phyloP scores from a whole-genome alignment of 2,888 invertebrate species.

The Andrena flavipes region DNA sequence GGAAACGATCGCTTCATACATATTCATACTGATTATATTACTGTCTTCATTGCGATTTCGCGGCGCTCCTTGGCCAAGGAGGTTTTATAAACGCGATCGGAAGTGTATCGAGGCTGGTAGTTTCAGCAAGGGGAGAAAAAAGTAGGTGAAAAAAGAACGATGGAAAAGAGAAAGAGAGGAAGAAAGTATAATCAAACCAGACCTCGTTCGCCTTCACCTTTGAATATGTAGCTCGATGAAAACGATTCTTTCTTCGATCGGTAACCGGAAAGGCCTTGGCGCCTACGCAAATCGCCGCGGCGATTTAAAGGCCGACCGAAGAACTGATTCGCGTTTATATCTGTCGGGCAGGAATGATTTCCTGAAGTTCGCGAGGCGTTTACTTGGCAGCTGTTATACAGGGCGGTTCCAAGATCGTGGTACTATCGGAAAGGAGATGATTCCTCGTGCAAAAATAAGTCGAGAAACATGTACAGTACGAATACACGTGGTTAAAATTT shows the following conservation, averaged over 20 bases:
- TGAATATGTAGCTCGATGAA: not conserved
- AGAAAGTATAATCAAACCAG: not conserved
- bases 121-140: no score
- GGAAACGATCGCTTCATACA: no score
- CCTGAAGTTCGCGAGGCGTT: conserved; percentile 5
- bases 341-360: not conserved
- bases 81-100: no score
- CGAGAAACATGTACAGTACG: no score
- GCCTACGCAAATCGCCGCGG: conserved; percentile 3
- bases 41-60: no score
- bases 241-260: conserved; percentile 24
- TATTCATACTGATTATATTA: no score
- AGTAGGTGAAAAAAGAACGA: no score
- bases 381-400: not conserved
- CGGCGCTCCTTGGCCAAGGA: no score
- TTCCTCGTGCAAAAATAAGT: no score
- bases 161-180: not conserved
- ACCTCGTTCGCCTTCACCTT: not conserved
- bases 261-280: conserved; percentile 53
- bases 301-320: conserved; percentile 32
- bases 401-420: not conserved
- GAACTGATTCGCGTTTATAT: conserved; percentile 16
- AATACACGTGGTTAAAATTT: no score
- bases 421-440: not conserved
- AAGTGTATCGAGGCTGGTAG: no score